A percentile compares a stretch with the other conserved stretches of the same genome.
Evolutionary conservation across 1,140 invertebrate genomes (phyloP).

Genomic region (Cephus cinctus): DNA sequence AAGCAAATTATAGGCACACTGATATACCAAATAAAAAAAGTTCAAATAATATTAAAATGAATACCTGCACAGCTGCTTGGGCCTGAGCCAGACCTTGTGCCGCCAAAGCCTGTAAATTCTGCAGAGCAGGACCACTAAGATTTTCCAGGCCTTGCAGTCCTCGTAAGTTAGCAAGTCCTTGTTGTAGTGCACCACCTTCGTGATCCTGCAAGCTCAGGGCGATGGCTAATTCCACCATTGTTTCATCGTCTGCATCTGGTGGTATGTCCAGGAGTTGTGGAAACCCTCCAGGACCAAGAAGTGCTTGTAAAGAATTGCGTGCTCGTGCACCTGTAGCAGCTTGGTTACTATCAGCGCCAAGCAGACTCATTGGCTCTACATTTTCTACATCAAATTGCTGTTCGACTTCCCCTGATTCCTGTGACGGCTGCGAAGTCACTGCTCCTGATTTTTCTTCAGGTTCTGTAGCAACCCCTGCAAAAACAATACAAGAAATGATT

Average conservation of each 20-base stretch:
- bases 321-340: conserved; percentile 35
- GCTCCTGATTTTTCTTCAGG: conserved; percentile 48
- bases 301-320: conserved; percentile 67
- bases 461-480: conserved; percentile 33
- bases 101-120: conserved; percentile 52
- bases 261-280: conserved; percentile 82
- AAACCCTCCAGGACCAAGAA: conserved; percentile 65
- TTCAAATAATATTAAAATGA: conserved; percentile 3
- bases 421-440: conserved; percentile 30
- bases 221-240: conserved; percentile 95
- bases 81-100: conserved; percentile 42
- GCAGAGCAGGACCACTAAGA: conserved; percentile 54
- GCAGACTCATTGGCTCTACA: conserved; percentile 57
- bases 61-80: conserved; percentile 34
- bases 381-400: conserved; percentile 58
- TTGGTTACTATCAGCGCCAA: conserved; percentile 41
- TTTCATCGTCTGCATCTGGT: conserved; percentile 91
- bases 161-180: no score
- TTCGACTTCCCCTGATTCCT: conserved; percentile 46
- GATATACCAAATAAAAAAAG: conserved; percentile 1
- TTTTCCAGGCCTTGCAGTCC: conserved; percentile 56
- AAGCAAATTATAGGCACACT: conserved; percentile 9
- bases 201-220: conserved; percentile 88
- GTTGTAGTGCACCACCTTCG: conserved; percentile 53
- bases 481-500: conserved; percentile 9